These are phyloP conservation scores for Melinaea menophilus DNA, from an alignment of 2,888 invertebrate species.

Conservation along the genomic window DNA sequence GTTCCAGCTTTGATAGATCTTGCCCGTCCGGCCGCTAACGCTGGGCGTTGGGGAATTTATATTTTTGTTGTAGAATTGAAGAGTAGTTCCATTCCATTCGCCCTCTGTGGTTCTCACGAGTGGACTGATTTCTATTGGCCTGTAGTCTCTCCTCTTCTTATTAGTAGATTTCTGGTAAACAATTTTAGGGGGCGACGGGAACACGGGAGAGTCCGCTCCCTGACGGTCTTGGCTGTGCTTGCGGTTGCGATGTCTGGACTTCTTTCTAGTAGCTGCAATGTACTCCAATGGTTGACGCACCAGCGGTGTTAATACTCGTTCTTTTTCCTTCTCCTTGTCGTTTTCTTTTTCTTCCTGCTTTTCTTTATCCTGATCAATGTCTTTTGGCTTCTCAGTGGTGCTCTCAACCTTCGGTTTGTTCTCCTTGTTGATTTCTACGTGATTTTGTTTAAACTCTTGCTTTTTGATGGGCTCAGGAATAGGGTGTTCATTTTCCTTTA, in stretches of 20 bases:
- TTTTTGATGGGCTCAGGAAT: constrained; percentile 43
- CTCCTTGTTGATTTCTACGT: constrained; percentile 53
- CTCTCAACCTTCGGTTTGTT: constrained; percentile 56
- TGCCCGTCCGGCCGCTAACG: constrained; percentile 69
- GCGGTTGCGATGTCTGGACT: constrained; percentile 81
- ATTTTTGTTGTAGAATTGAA: constrained; percentile 82
- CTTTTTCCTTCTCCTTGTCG: constrained; percentile 60
- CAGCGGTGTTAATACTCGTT: constrained; percentile 79
- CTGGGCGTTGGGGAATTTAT: constrained; percentile 80
- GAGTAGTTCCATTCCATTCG: constrained; percentile 84
- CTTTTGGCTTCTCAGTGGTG: constrained; percentile 51
- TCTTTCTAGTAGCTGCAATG: constrained; percentile 84
- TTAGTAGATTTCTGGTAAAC: constrained; percentile 77
- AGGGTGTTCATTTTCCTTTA: constrained; percentile 69
- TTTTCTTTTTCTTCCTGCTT: constrained; percentile 44
- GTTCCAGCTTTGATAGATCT: constrained; percentile 73
- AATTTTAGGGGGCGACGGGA: constrained; percentile 82
- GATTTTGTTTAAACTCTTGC: constrained; percentile 50
- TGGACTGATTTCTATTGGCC: constrained; percentile 75
- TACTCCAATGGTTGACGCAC: constrained; percentile 87
- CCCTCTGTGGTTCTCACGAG: constrained; percentile 60
- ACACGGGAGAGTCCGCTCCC: constrained; percentile 83
- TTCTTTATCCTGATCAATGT: constrained; percentile 44
- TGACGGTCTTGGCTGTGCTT: constrained; percentile 80
- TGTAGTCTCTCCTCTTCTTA: constrained; percentile 78